Conservation (phyloP, 2,888 invertebrate genomes). For the Artemia sinica region DNA sequence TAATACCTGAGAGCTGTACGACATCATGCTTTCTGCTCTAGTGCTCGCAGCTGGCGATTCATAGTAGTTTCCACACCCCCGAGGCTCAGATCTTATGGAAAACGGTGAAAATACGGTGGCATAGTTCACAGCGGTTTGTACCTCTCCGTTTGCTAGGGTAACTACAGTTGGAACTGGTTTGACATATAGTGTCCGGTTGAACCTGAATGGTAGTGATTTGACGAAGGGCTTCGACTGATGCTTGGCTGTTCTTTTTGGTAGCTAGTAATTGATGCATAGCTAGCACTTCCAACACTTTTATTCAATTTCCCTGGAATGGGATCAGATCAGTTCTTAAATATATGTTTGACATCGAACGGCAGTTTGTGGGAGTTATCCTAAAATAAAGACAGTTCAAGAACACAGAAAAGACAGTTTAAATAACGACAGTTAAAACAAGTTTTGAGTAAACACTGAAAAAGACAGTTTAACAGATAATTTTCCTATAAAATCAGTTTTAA, state of each 20-base stretch:
- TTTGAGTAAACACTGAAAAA: no score
- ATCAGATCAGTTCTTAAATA: constrained; percentile 4
- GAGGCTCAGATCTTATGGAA: constrained; percentile 5
- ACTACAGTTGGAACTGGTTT: constrained; percentile 1
- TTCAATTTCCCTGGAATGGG: not conserved
- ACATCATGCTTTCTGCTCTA: constrained; percentile 2
- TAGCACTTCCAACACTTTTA: constrained; percentile 42
- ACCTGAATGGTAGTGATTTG: not conserved
- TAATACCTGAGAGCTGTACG: not conserved
- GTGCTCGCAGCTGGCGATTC: not conserved
- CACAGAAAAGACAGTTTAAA: no score
- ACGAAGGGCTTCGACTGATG: not conserved
- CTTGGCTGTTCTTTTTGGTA: constrained; percentile 43
- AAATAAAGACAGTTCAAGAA: not conserved
- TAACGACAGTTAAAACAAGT: no score
- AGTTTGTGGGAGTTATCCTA: constrained; percentile 9
- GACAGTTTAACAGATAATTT: no score
- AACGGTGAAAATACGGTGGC: not conserved
- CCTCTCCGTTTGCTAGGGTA: not conserved
- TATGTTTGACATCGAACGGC: constrained; percentile 6
- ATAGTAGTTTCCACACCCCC: not conserved
- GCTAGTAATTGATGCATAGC: constrained; percentile 66
- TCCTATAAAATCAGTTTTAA: no score
- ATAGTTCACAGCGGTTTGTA: not conserved
- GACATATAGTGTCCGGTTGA: not conserved